Percentiles rank a stretch among this genome's conserved stretches.
These are phyloP conservation scores for Lathronympha strigana DNA, from an alignment of 2,888 invertebrate genomes.

Conservation along the genomic window DNA sequence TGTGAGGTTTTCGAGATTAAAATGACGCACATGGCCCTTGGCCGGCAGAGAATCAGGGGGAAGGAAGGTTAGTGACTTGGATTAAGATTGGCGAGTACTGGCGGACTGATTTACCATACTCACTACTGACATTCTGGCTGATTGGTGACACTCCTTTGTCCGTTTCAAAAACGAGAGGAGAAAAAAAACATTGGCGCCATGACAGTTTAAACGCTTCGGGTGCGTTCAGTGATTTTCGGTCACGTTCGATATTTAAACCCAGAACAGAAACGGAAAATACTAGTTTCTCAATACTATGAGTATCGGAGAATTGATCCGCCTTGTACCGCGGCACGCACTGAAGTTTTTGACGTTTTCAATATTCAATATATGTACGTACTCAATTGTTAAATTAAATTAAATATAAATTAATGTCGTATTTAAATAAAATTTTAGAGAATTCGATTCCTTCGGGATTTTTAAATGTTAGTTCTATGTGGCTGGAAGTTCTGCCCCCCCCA, in stretches of 20 bases:
- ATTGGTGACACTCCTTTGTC: neutral
- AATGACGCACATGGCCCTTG: constrained; percentile 22
- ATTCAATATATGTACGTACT: constrained; percentile 68
- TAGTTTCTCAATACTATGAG: neutral
- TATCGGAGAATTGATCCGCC: neutral
- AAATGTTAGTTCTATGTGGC: constrained; percentile 39
- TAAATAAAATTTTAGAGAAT: constrained; percentile 32
- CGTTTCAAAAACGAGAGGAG: neutral
- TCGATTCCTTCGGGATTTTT: constrained; percentile 23
- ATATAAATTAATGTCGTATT: constrained; percentile 49
- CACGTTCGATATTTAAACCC: neutral
- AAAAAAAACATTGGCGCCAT: neutral
- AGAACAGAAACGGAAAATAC: neutral
- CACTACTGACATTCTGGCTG: neutral
- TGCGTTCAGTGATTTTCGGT: neutral
- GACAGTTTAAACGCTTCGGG: neutral
- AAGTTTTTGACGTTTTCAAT: constrained; percentile 60
- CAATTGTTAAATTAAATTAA: constrained; percentile 45
- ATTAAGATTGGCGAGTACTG: constrained; percentile 39
- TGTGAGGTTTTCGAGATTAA: constrained; percentile 44
- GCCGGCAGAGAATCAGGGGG: constrained; percentile 23
- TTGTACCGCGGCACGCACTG: constrained; percentile 19
- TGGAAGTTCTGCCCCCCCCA: constrained; percentile 20
- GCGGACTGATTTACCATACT: constrained; percentile 6
- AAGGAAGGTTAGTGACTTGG: constrained; percentile 80